Evolutionary conservation across 2,113 vertebrate genomes (phyloP), one percentile per base, ranked within the genome.

Genomic region (Barbus barbus): DNA sequence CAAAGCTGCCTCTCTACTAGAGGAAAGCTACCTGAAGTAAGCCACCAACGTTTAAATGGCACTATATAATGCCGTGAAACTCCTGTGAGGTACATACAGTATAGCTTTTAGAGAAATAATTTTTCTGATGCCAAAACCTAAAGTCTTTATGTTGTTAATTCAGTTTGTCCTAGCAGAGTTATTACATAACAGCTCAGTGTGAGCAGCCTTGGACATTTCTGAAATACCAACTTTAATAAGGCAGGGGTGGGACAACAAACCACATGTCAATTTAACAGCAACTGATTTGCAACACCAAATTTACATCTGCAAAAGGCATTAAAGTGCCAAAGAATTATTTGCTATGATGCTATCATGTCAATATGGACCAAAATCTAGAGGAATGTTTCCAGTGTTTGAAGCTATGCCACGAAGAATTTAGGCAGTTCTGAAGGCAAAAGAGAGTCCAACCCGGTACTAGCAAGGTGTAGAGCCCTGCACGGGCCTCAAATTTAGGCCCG

Each of bases 181-280:
- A 58, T 90, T 90, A 90, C 74, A 79, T 81, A 90, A 91, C 88
- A 74, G 48, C 28, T 86, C 46, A 36, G 76, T 82, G 74, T 85
- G 41, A 51, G 73, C 38, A 84, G 63, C 53, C 73, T 82, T 16
- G 12, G 60, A 81, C 44, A 87, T 83, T 85, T 72, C 13, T 77
- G 76, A 77, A 88, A 91, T 86, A 87, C 82, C 83, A 90, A 51
- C 51, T 85, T 83, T 88, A 83, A 89, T 81, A 74, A 87, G 65
- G 22, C 65, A 86, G 85, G 76, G 85, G 60, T 69, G 78, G 33
- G 44, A 88, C n/a, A n/a, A 53, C 74, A 24, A 41, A 36, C 78
- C 56, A 61, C 36, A 74, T 36, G 46, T 65, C 78, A 60, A 14
- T 80, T n/a, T 3, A 82, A 18, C 48, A 46, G 11, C 18, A 82